A percentile compares a stretch with the other conserved stretches of the same genome.
Evolutionary conservation across 1,140 invertebrate genomes (phyloP).

Genomic region (Platyscapa corneri): DNA sequence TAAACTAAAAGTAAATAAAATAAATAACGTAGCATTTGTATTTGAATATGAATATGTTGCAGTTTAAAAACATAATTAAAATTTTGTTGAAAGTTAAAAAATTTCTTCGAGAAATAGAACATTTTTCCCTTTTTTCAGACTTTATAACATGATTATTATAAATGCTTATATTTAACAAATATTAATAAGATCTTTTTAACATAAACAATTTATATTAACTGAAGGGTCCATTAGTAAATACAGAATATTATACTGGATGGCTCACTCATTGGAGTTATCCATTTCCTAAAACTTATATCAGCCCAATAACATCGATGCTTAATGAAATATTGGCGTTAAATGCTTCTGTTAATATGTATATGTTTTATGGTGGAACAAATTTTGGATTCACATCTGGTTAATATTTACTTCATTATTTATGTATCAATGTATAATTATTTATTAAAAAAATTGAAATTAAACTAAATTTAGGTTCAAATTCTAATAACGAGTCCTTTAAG

Average conservation of each 20-base stretch:
- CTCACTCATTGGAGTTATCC: slow-evolving; percentile 88
- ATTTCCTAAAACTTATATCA: slow-evolving; percentile 75
- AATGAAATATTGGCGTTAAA: slow-evolving; percentile 79
- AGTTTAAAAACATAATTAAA: too few relatives aligned
- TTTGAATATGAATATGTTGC: too few relatives aligned
- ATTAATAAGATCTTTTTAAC: too few relatives aligned
- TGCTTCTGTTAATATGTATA: slow-evolving; percentile 87
- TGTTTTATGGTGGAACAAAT: slow-evolving; percentile 85
- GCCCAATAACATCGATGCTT: slow-evolving; percentile 77
- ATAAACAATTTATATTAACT: neutral
- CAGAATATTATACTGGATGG: slow-evolving; percentile 92
- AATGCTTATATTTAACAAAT: too few relatives aligned
- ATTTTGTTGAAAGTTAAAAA: too few relatives aligned
- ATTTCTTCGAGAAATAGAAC: too few relatives aligned
- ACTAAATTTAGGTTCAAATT: slow-evolving; percentile 76
- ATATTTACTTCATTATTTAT: neutral
- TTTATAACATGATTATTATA: too few relatives aligned
- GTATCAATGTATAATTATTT: neutral
- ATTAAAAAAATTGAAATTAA: slow-evolving; percentile 12
- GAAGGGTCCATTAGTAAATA: slow-evolving; percentile 87
- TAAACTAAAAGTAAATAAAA: too few relatives aligned
- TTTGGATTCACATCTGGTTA: slow-evolving; percentile 82
- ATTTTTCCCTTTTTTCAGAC: too few relatives aligned
- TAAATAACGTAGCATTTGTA: too few relatives aligned
- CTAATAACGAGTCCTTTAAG: slow-evolving; percentile 66